phyloP scores from a whole-genome alignment of 2,888 invertebrate species.

The Epinotia ramella region DNA sequence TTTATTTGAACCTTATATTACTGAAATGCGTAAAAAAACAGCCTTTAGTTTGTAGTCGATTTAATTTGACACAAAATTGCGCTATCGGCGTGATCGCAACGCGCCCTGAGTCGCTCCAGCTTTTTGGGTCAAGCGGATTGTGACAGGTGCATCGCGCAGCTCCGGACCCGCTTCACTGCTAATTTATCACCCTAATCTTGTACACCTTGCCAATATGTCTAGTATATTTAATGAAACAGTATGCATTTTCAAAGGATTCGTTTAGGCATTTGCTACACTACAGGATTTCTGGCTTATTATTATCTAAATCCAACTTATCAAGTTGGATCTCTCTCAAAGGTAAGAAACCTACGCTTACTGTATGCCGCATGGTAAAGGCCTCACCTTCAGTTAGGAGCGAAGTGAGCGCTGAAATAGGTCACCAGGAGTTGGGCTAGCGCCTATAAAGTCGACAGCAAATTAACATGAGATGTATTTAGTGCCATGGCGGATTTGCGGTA shows the following conservation, averaged over 20 bases:
- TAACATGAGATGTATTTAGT: too few species aligned
- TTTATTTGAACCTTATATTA: not conserved
- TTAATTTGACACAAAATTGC: conserved; percentile 5
- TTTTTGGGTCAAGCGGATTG: conserved; percentile 76
- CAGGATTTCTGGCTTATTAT: not conserved
- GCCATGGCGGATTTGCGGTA: too few species aligned
- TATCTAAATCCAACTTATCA: too few species aligned
- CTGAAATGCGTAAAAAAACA: not conserved
- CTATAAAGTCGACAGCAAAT: too few species aligned
- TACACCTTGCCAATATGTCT: conserved; percentile 9
- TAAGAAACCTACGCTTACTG: not conserved
- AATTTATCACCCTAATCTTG: conserved; percentile 22
- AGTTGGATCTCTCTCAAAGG: not conserved
- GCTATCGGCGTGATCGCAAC: conserved; percentile 48
- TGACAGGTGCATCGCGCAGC: conserved; percentile 58
- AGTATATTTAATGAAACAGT: not conserved
- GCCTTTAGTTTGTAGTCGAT: not conserved
- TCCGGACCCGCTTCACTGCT: conserved; percentile 52
- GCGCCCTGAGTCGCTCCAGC: conserved; percentile 9
- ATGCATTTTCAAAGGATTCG: not conserved
- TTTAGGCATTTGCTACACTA: not conserved
- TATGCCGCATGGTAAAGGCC: not conserved
- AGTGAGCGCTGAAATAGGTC: too few species aligned
- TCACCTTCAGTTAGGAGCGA: too few species aligned
- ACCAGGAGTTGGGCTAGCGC: too few species aligned